Base-by-base conservation (phyloP, 2,888 invertebrate species). In the Buathra laborator region DNA sequence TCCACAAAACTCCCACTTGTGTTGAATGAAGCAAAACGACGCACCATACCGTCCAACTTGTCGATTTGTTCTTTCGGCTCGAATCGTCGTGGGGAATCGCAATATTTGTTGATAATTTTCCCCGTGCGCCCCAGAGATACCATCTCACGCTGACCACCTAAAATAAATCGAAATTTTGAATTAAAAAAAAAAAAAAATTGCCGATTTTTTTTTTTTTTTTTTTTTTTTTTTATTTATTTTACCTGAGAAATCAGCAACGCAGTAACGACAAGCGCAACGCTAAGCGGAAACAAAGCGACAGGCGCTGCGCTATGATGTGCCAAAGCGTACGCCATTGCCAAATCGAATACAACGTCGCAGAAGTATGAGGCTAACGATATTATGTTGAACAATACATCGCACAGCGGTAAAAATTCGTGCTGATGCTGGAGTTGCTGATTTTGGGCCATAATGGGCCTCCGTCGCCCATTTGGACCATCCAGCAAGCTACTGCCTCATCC, bases 311-410 rank as follows among this genome's bases (percentile, higher is more conserved):
- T 86, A 83, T 94, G 92, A 92, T 96, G 96, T 87, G 97, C 96
- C 44, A 98, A 95, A 32, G 98, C 97, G 94, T 98, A 98, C 66
- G 97, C 96, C 95, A 97, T 96, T 81, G 98, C 96, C 84, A 98
- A 95, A 94, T 98, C 98, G 94, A 98, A 98, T 7, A 98, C 97
- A 86, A 98, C 96, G 95, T 98, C 98, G 95, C 98, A 98, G 94
- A 98, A 98, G 94, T 98, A 98, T 32, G 97, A 97, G 81, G 97
- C 97, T 89, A 98, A 94, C 68, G 98, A 98, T 90, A 98, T 97
- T 93, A 98, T 97, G 94, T 98, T 98, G 95, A 98, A 98, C 68
- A 98, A 95, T 87, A 98, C 97, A 95, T 98, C 98, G 95, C 98
- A 98, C 93, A 98, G 95, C 89, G 98, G 98, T 94, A 98, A 95